Conservation (phyloP, 2,113 vertebrate genomes). For the Canis aureus region DNA sequence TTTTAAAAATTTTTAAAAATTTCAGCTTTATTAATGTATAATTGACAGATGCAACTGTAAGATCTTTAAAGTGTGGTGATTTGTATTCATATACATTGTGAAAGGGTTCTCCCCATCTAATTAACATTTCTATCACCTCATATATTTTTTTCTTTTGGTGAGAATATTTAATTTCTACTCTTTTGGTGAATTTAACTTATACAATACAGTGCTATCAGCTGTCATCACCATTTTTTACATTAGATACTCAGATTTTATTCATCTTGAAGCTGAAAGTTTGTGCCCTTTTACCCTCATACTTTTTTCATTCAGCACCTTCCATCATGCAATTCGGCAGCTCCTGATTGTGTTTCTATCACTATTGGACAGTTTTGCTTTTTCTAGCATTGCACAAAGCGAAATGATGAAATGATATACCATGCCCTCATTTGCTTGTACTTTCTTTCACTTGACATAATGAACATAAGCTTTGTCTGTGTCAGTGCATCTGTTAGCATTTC, state of each 20-base stretch:
- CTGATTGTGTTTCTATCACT: not conserved
- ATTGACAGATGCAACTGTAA: not conserved
- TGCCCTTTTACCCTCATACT: not conserved
- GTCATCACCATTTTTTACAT: not conserved
- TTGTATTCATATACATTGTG: not conserved
- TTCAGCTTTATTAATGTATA: not conserved
- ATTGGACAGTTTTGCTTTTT: not conserved
- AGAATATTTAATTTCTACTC: not conserved
- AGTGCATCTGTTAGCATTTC: not conserved
- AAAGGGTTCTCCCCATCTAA: not conserved
- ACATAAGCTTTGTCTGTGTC: not conserved
- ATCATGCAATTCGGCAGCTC: accelerated
- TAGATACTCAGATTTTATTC: not conserved
- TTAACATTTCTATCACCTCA: not conserved
- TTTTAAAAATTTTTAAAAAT: too few relatives aligned
- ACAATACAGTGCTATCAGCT: not conserved
- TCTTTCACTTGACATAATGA: not conserved
- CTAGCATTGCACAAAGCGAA: not conserved
- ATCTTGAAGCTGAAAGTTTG: not conserved
- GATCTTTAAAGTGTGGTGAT: not conserved
- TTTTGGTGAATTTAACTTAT: not conserved
- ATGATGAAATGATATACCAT: not conserved
- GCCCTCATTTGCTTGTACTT: not conserved
- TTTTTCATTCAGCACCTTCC: not conserved
- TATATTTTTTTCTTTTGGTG: not conserved